Base-by-base conservation (phyloP, 1,140 invertebrate species). In the Drosophila baimaii region DNA sequence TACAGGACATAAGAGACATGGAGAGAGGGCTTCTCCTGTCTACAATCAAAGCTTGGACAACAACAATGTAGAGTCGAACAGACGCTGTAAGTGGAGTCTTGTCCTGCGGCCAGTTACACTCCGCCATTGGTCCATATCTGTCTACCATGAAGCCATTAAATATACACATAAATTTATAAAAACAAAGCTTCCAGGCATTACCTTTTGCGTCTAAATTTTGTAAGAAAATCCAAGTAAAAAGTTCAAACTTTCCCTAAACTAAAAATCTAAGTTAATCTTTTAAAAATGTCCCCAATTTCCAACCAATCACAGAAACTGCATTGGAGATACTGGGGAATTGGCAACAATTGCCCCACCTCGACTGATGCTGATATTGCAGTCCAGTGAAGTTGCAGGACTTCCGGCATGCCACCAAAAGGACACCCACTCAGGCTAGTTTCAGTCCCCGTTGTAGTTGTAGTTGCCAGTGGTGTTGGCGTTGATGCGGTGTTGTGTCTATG, bases 21-120 rank as follows among this genome's bases (percentile, higher is more conserved):
- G n/a, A 10, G 35, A 33, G 21, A 9, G 5, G 15, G 19, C 29
- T 39, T 13, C 41, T 39, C n/a, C 12, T 17, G 55, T 47, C 64
- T 56, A 43, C 56, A 78, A 82, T 78, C 79, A 77, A 74, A 73
- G 46, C 47, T 55, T 10, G 43, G 57, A 55, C 56, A 71, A 57
- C 49, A 54, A 52, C 62, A 66, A 56, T 46, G 64, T 57, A 23
- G 43, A 56, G 44, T 13, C 13, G n/a, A n/a, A 5, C 19, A 25
- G 57, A 23, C 33, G 21, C 35, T 8, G n/a, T 41, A 56, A 25
- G 58, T 64, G 41, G 29, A 55, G 51, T 33, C 43, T 35, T 73
- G 58, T 37, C 31, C 69, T 75, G 43, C 27, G 68, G 68, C 41
- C 68, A 64, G 43, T 46, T 76, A 43, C 64, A 66, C 33, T 41